Evolutionary conservation across 1,140 invertebrate species (phyloP).

Genomic region (Drosophila santomea): DNA sequence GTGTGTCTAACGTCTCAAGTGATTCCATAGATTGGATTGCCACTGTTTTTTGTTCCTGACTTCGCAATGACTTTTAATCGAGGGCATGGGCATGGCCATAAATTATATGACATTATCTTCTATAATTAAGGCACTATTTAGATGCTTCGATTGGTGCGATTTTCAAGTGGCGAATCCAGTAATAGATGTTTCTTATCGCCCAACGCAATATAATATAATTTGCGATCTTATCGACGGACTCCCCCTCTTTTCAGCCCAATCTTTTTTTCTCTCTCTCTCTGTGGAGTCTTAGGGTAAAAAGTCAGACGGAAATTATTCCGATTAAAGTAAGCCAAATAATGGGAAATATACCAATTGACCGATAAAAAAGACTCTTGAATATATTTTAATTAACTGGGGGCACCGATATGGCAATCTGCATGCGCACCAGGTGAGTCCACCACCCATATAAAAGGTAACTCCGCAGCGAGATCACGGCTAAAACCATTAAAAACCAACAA

Average conservation of each 20-base stretch:
- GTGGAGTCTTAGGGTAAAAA: constrained; percentile 4
- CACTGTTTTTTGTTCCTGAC: not conserved
- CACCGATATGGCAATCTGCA: constrained; percentile 34
- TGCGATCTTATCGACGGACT: constrained; percentile 17
- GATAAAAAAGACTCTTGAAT: constrained; percentile 44
- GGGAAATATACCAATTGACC: constrained; percentile 33
- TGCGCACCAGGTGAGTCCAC: not conserved
- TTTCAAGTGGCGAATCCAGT: constrained; percentile 39
- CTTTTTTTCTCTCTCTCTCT: not conserved
- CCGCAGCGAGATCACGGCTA: constrained; percentile 10
- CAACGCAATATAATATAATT: constrained; percentile 18
- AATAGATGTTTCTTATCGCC: constrained; percentile 43
- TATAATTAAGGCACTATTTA: constrained; percentile 39
- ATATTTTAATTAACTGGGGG: constrained; percentile 46
- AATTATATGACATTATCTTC: constrained; percentile 46
- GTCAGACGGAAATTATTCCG: constrained; percentile 11
- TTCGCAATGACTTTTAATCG: constrained; percentile 29
- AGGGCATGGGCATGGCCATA: constrained; percentile 17
- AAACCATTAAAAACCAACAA: constrained; percentile 7
- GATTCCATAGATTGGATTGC: constrained; percentile 14
- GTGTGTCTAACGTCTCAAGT: constrained; percentile 13
- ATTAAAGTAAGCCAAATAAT: constrained; percentile 45
- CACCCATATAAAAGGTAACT: not conserved
- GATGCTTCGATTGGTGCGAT: constrained; percentile 26
- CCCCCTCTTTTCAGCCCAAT: not conserved